Evolutionary conservation across 35 echinoderm and acorn worm genomes (phyloP), one percentile per base, ranked within the genome.

Genomic region (Hemicentrotus pulcherrimus): DNA sequence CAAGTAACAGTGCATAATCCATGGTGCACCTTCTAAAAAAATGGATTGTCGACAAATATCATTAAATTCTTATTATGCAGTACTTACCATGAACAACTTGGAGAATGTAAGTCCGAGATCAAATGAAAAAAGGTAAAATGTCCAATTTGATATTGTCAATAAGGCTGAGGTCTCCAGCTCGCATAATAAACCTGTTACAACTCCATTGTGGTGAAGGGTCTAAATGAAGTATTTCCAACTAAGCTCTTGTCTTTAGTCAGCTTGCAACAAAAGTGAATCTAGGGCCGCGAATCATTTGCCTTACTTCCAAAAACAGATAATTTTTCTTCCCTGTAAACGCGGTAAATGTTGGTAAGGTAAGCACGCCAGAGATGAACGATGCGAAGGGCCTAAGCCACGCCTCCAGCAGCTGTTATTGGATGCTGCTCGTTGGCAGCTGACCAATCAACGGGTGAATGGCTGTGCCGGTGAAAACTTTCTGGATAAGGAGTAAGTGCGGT

Each of bases 121-220:
- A n/a, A 78, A 78, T 78, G 28, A 24, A 78, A 78, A 3, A 22
- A n/a, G 65, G 19, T 78, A 78, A n/a, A 78, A 78, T 78, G 65
- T 78, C 65, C 65, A 78, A 78, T 78, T 7, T 78, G 5, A 8
- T 28, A 78, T n/a, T 22, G 5, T 78, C 65, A 78, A 78, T 78
- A 78, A 55, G 65, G 65, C 65, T 28, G 65, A 28, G 7, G 22
- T n/a, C 65, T 78, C 22, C 4, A 78, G 65, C 65, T 78, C 65
- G n/a, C 65, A 78, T 78, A 78, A 78, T 78, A 78, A 78, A 78
- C 65, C 65, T 78, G 19, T 78, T 78, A 78, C 65, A 78, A 78
- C 65, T 78, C 65, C 65, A 78, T 78, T 78, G 65, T 78, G 28
- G 65, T 78, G 65, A 8, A 78, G 28, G 65, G 28, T 18, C 65